Evolutionary conservation across 2,113 vertebrate genomes (phyloP), one percentile per base, ranked within the genome.

Genomic region (Neodon shergylaensis): DNA sequence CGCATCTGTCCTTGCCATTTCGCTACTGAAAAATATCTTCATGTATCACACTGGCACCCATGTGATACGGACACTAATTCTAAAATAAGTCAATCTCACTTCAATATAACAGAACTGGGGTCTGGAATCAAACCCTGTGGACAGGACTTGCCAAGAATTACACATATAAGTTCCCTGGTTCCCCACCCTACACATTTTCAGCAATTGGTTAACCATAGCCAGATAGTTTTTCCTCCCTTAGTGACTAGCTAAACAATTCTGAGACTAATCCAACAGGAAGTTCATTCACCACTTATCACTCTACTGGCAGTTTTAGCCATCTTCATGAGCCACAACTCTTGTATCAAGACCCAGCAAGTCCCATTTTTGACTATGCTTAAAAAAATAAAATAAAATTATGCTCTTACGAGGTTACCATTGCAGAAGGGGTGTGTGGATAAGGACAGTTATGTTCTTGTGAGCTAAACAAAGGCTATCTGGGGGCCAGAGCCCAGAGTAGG

Each of bases 101-200:
- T 91, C 65, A 87, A 8, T 42, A 88, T 73, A 76, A 52, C 74
- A 88, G 63, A 76, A 81, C 65, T 28, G n/a, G 42, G 21, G 58
- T 72, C 58, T 24, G 78, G 68, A 83, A 82, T 83, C 61, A 49
- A 61, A 16, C 21, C 54, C 47, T 61, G 47, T 28, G 58, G 42
- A 82, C 26, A 84, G 52, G 42, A 94, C 36, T 95, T 90, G 39
- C 90, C 90, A 70, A 89, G 36, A 95, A 88, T 91, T 73, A 91
- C 63, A 78, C 65, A 74, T 63, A 83, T 22, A 84, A 22, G 11
- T 77, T 90, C n/a, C 81, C 58, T 74, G 76, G 70, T 42, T 88
- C 86, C 92, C 72, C 72, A 94, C 70, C 87, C 54, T n/a, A 76
- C 28, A 85, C 61, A 17, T 77, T 92, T 95, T 90, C 31, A 91